These are phyloP conservation scores for Poeciliopsis retropinna DNA, from an alignment of 2,113 vertebrate species.

Conservation along the genomic window DNA sequence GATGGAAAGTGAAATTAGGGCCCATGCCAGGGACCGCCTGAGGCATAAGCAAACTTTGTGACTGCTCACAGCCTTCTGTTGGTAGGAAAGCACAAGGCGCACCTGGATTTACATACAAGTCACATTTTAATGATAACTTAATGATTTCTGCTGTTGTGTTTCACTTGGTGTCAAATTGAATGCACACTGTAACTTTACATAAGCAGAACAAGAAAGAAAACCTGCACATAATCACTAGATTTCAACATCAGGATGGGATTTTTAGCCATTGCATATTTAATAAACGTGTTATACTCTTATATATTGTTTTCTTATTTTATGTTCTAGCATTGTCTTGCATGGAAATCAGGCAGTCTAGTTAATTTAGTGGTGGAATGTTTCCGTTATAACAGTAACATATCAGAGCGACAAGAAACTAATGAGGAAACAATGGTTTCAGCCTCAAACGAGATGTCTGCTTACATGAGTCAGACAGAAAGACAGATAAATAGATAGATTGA, in stretches of 20 bases:
- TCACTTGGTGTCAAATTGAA: background rate
- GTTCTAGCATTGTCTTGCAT: constrained; percentile 30
- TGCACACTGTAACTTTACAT: too few species aligned
- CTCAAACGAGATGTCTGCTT: constrained; percentile 25
- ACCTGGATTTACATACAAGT: background rate
- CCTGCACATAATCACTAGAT: too few species aligned
- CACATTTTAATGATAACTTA: background rate
- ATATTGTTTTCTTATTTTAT: too few species aligned
- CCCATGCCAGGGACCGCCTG: too few species aligned
- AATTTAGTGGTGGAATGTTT: too few species aligned
- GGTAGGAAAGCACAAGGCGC: background rate
- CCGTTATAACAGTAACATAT: background rate
- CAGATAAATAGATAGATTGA: background rate
- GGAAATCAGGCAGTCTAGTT: constrained; percentile 31
- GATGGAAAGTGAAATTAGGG: background rate
- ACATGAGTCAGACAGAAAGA: too few species aligned
- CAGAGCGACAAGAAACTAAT: constrained; percentile 15
- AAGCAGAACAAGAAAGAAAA: too few species aligned
- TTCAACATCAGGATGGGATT: too few species aligned
- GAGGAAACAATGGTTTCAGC: constrained; percentile 10
- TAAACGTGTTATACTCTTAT: constrained; percentile 19
- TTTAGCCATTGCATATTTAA: background rate
- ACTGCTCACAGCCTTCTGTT: background rate
- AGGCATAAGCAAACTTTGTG: background rate
- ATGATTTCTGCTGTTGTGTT: background rate